Conservation (phyloP, 2,113 vertebrate genomes). For the Erythrolamprus reginae region DNA sequence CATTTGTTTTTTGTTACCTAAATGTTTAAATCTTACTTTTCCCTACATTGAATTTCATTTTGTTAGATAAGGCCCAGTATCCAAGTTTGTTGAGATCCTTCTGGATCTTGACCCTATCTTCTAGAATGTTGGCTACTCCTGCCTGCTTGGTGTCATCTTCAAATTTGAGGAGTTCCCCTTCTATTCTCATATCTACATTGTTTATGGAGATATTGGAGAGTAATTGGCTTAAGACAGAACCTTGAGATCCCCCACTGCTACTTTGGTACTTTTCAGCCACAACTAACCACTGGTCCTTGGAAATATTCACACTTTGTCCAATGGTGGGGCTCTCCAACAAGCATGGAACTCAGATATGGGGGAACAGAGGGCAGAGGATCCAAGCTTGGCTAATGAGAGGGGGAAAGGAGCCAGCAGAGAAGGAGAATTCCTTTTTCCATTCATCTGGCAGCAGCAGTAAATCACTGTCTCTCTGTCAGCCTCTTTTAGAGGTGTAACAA, state of each 20-base stretch:
- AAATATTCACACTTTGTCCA: not conserved
- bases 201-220: not conserved
- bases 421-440: not conserved
- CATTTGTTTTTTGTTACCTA: not conserved
- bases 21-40: not conserved
- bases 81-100: not conserved
- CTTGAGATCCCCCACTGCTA: not conserved
- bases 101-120: not conserved
- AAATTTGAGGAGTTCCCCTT: not conserved
- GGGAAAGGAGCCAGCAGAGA: not conserved
- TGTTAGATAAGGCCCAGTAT: not conserved
- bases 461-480: not conserved
- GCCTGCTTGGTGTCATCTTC: not conserved
- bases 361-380: not conserved
- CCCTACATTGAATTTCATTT: not conserved
- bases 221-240: not conserved
- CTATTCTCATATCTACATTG: not conserved
- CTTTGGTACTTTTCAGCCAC: not conserved
- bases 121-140: not conserved
- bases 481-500: not conserved
- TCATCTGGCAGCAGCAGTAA: not conserved
- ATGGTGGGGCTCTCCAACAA: not conserved
- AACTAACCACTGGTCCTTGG: not conserved
- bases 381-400: not conserved
- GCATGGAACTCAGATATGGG: not conserved